A percentile compares a stretch with the other conserved stretches of the same genome.
Conservation (phyloP, 2,113 vertebrate genomes). For the Crotophaga sulcirostris region DNA sequence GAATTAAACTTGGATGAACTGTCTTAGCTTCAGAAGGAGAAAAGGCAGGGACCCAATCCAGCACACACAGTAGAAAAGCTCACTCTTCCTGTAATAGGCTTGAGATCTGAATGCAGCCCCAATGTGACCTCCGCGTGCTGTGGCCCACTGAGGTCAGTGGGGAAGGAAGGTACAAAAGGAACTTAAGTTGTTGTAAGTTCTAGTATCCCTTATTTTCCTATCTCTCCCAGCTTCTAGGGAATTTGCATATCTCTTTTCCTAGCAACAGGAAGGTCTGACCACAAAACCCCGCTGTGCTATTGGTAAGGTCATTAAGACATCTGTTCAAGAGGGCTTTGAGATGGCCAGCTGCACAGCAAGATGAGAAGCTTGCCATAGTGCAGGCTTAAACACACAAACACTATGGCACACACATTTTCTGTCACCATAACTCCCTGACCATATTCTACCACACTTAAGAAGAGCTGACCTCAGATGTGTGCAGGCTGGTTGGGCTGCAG, state of each 20-base stretch:
- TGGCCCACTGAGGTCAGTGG: not conserved
- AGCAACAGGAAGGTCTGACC: not conserved
- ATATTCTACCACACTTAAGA: not conserved
- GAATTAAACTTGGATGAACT: conserved; percentile 3
- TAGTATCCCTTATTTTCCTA: not conserved
- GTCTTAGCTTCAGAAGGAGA: not conserved
- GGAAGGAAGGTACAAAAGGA: not conserved
- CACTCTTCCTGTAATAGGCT: not conserved
- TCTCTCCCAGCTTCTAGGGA: not conserved
- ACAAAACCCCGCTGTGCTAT: not conserved
- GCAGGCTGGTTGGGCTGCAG: not conserved
- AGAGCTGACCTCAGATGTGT: not conserved
- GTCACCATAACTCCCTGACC: not conserved
- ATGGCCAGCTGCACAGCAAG: not conserved
- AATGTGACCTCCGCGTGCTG: rapidly evolving
- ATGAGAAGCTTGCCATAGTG: not conserved
- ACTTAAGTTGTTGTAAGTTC: not conserved
- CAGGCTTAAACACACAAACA: not conserved
- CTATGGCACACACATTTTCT: not conserved
- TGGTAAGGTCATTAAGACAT: not conserved
- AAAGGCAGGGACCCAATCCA: not conserved
- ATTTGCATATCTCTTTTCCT: not conserved
- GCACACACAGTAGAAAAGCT: not conserved
- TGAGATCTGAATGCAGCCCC: not conserved
- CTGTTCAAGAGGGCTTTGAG: not conserved